Conservation (phyloP, 2,888 invertebrate species). For the Cheilosia impressa region DNA sequence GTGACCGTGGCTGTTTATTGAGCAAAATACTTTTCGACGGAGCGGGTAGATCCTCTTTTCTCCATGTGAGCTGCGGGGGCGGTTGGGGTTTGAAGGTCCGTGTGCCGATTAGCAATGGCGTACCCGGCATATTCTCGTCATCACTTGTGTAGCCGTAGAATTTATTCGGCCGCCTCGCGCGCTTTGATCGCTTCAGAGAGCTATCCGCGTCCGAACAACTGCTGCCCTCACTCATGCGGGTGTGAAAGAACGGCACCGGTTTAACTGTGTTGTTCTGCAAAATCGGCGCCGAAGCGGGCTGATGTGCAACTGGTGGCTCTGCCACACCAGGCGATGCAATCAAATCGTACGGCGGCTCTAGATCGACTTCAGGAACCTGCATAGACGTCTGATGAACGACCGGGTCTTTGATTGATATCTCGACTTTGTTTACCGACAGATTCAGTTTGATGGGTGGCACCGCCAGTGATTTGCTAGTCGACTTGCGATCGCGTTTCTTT, state of each 20-base stretch:
- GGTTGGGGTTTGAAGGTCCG: conserved; percentile 85
- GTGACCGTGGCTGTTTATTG: conserved; percentile 75
- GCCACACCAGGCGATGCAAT: conserved; percentile 77
- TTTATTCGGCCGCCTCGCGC: conserved; percentile 91
- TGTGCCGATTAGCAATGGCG: conserved; percentile 81
- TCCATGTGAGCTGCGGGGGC: conserved; percentile 89
- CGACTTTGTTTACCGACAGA: conserved; percentile 48
- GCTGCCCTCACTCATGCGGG: conserved; percentile 81
- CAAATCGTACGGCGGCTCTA: conserved; percentile 73
- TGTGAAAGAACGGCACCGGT: conserved; percentile 52
- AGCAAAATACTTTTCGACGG: conserved; percentile 82
- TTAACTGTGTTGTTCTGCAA: conserved; percentile 35
- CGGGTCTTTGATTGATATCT: conserved; percentile 18
- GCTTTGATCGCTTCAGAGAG: conserved; percentile 88
- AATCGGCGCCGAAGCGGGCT: conserved; percentile 33
- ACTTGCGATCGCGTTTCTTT: conserved; percentile 87
- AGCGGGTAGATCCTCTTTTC: conserved; percentile 88
- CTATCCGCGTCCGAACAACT: conserved; percentile 86
- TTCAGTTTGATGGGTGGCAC: conserved; percentile 60
- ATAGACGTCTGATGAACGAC: conserved; percentile 41
- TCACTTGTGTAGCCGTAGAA: conserved; percentile 95
- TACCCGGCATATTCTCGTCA: conserved; percentile 87
- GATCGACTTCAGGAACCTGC: conserved; percentile 69
- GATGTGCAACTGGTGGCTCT: conserved; percentile 75
- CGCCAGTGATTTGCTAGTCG: conserved; percentile 83